Conservation (phyloP, 2,888 invertebrate genomes). For the Chymomyza caudatula region DNA sequence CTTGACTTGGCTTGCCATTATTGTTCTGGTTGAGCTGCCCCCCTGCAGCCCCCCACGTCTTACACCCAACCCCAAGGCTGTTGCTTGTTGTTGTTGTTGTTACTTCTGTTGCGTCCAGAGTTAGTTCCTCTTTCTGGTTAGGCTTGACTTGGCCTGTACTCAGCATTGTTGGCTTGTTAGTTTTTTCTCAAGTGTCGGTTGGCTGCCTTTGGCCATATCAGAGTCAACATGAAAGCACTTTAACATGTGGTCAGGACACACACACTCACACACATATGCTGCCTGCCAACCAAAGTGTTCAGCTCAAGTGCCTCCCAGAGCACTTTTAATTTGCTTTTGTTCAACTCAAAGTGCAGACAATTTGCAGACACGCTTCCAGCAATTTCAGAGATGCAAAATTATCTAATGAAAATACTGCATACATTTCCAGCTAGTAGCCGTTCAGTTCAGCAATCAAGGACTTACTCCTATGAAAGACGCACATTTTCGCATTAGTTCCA, state of each 20-base stretch:
- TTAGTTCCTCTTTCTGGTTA: not conserved
- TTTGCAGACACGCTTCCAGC: not conserved
- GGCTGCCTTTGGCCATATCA: constrained; percentile 39
- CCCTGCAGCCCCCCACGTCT: not conserved
- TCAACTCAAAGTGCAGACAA: not conserved
- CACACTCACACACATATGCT: not conserved
- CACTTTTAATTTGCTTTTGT: constrained; percentile 35
- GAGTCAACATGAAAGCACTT: constrained; percentile 4
- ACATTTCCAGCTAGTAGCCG: no score
- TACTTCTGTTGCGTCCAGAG: not conserved
- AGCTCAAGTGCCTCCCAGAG: not conserved
- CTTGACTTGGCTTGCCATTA: constrained; percentile 41
- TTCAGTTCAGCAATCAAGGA: no score
- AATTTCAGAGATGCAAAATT: not conserved
- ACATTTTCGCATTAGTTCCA: not conserved
- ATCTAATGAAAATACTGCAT: no score
- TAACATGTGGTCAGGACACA: constrained; percentile 22
- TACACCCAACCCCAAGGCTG: no score
- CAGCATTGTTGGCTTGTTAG: constrained; percentile 47
- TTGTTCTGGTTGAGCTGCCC: constrained; percentile 16
- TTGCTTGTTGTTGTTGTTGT: not conserved
- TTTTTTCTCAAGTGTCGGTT: constrained; percentile 59
- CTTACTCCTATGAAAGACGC: not conserved
- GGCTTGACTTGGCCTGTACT: not conserved
- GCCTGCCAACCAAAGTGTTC: not conserved